phyloP scores from a whole-genome alignment of 2,888 invertebrate species.

The Deilephila porcellus region DNA sequence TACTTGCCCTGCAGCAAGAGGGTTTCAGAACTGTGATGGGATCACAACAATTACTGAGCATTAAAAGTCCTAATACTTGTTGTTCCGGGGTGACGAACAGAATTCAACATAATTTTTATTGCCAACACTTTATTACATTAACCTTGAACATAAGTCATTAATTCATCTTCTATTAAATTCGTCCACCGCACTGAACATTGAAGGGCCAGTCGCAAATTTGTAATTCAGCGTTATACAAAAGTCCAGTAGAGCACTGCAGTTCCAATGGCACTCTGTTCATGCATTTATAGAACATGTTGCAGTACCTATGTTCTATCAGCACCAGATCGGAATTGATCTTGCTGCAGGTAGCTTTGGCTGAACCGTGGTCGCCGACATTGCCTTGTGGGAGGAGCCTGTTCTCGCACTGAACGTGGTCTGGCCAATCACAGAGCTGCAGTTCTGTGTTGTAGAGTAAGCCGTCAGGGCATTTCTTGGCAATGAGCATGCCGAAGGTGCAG shows the following conservation, averaged over 20 bases:
- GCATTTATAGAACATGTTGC: slow-evolving; percentile 39
- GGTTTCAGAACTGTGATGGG: too few species aligned
- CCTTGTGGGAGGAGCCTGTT: background rate
- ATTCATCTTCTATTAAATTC: background rate
- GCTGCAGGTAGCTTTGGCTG: background rate
- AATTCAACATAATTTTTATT: too few species aligned
- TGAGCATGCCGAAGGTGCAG: background rate
- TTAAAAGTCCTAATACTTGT: too few species aligned
- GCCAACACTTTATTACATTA: too few species aligned
- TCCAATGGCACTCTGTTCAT: slow-evolving; percentile 22
- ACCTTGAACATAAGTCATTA: too few species aligned
- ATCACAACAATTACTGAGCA: too few species aligned
- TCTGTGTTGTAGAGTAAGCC: background rate
- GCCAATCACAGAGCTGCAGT: background rate
- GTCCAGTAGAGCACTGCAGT: slow-evolving; percentile 30
- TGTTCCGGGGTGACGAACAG: too few species aligned
- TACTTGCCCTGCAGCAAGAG: too few species aligned
- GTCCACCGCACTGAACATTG: slow-evolving; percentile 35
- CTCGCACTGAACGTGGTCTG: background rate
- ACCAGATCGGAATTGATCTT: background rate
- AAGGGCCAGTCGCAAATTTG: slow-evolving; percentile 38
- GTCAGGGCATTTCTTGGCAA: background rate
- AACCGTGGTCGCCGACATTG: background rate
- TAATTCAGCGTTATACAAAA: slow-evolving; percentile 32
- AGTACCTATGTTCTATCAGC: slow-evolving; percentile 29